These are phyloP conservation scores for Callionymus lyra DNA, from an alignment of 2,113 vertebrate genomes.

Conservation along the genomic window DNA sequence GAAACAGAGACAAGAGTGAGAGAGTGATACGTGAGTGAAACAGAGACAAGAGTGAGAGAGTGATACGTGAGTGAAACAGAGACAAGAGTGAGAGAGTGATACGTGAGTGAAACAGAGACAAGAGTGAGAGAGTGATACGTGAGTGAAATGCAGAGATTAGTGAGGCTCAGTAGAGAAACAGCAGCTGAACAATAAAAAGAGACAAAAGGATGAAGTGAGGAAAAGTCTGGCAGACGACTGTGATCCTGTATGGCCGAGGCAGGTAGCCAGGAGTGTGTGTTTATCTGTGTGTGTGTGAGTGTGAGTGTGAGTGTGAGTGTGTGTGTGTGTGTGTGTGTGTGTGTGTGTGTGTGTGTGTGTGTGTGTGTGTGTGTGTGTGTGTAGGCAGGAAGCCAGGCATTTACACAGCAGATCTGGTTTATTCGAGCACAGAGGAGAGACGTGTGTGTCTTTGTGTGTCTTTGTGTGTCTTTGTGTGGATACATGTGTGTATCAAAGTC, in stretches of 20 bases:
- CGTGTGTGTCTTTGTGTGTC: not conserved
- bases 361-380: slow-evolving; percentile 14
- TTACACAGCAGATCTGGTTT: not conserved
- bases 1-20: slow-evolving; percentile 21
- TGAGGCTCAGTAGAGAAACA: slow-evolving; percentile 22
- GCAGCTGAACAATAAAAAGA: slow-evolving; percentile 39
- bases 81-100: slow-evolving; percentile 7
- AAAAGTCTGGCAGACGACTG: slow-evolving; percentile 32
- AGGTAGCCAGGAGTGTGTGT: slow-evolving; percentile 31
- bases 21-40: too few species aligned
- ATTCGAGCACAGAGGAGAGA: not conserved
- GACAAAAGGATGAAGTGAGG: slow-evolving; percentile 23
- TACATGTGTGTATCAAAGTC: too few species aligned
- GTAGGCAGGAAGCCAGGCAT: slow-evolving; percentile 10
- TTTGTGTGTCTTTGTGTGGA: too few species aligned
- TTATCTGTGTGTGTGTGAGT: slow-evolving; percentile 11
- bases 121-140: slow-evolving; percentile 6
- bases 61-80: slow-evolving; percentile 11
- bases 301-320: slow-evolving; percentile 12
- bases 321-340: slow-evolving; percentile 19
- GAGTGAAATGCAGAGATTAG: slow-evolving; percentile 20
- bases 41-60: slow-evolving; percentile 7
- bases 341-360: slow-evolving; percentile 13
- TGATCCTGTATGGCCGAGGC: slow-evolving; percentile 28
- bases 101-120: slow-evolving; percentile 23